These are phyloP conservation scores for Elgaria multicarinata DNA, from an alignment of 2,113 vertebrate genomes.

Conservation along the genomic window DNA sequence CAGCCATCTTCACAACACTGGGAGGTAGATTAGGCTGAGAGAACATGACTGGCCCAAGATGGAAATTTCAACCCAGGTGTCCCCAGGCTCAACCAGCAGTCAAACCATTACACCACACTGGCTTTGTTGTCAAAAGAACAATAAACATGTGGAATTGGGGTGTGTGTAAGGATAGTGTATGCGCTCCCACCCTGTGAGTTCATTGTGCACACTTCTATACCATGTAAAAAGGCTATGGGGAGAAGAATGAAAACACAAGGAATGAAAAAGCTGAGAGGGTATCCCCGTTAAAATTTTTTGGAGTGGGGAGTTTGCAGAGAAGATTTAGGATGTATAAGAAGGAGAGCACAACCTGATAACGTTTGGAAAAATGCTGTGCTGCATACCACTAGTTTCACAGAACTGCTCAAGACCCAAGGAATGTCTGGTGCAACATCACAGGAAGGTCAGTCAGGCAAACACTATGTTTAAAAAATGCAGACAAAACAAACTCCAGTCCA, in stretches of 20 bases:
- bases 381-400: not conserved
- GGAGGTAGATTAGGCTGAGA: too few species aligned
- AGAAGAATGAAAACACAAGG: not conserved
- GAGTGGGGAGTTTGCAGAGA: not conserved
- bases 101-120: too few species aligned
- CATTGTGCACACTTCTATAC: not conserved
- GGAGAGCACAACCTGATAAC: not conserved
- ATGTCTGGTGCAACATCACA: conserved; percentile 36
- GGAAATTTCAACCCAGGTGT: too few species aligned
- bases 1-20: too few species aligned
- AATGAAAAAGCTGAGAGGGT: not conserved
- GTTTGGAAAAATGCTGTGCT: rapidly evolving
- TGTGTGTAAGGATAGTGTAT: not conserved
- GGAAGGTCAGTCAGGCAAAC: conserved; percentile 52
- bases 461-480: conserved; percentile 41
- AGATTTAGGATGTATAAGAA: not conserved
- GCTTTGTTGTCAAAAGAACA: too few species aligned
- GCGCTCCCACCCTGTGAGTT: not conserved
- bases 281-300: not conserved
- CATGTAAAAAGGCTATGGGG: not conserved
- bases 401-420: conserved; percentile 59
- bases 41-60: too few species aligned
- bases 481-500: conserved; percentile 63
- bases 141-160: too few species aligned
- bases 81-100: too few species aligned